phyloP scores from a whole-genome alignment of 37 sponge, comb jelly and placozoan genomes.

The Hormiphora californensis region DNA sequence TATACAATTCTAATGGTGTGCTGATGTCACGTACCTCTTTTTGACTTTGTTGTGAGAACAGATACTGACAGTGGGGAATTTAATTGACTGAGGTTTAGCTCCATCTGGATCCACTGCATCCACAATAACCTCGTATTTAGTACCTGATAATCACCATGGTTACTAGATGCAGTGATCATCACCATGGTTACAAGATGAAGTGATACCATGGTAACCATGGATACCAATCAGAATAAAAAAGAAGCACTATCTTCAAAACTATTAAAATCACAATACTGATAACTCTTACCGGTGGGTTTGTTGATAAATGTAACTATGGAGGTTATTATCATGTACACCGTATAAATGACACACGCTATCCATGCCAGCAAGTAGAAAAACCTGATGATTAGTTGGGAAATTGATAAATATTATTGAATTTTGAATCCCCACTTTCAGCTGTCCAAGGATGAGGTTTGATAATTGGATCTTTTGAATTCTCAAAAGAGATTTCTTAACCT shows the following conservation, averaged over 20 bases:
- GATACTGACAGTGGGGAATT: background rate
- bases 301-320: slow-evolving; percentile 7
- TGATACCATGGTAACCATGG: too few species aligned
- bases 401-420: background rate
- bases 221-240: too few species aligned
- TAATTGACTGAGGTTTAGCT: background rate
- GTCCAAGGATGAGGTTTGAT: too few species aligned
- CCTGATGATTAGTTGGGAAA: background rate
- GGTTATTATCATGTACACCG: slow-evolving; percentile 2
- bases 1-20: background rate
- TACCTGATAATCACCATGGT: too few species aligned
- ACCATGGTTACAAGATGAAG: too few species aligned
- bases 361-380: background rate
- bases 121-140: background rate
- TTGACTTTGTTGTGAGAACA: slow-evolving; percentile 14
- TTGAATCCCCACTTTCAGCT: background rate
- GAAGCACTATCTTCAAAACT: too few species aligned
- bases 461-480: too few species aligned
- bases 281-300: slow-evolving; percentile 42
- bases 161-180: too few species aligned
- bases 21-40: background rate
- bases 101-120: background rate
- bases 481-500: too few species aligned
- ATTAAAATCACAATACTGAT: too few species aligned
- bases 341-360: background rate